Conservation (phyloP, 2,113 vertebrate species). For the Pelobates fuscus region DNA sequence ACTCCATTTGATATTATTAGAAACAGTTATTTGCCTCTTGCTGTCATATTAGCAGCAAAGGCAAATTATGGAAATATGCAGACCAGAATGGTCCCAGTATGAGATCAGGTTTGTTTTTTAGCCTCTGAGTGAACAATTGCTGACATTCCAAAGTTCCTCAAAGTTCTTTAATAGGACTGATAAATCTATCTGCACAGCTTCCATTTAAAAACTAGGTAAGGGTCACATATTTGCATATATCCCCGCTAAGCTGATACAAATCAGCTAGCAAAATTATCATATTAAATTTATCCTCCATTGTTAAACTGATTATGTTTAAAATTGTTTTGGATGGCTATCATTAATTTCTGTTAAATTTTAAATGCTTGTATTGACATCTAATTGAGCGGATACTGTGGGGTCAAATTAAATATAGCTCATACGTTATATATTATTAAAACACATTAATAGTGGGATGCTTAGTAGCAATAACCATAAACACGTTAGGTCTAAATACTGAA, state of each 20-base stretch:
- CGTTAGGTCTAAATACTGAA: not conserved
- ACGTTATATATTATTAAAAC: slow-evolving; percentile 82
- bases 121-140: slow-evolving; percentile 89
- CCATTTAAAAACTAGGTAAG: slow-evolving; percentile 94
- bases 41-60: slow-evolving; percentile 95
- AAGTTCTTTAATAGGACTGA: slow-evolving; percentile 96
- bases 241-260: slow-evolving; percentile 91
- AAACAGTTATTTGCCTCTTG: slow-evolving; percentile 97
- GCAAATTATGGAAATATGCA: slow-evolving; percentile 96
- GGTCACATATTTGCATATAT: slow-evolving; percentile 97
- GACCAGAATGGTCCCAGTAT: slow-evolving; percentile 91
- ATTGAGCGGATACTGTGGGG: slow-evolving; percentile 84
- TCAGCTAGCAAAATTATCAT: slow-evolving; percentile 98
- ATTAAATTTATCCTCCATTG: slow-evolving; percentile 99
- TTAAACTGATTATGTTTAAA: slow-evolving; percentile 99
- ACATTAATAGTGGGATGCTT: slow-evolving; percentile 70
- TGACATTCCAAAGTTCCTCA: slow-evolving; percentile 94
- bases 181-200: slow-evolving; percentile 89
- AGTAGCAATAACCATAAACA: not conserved
- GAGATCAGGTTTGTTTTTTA: slow-evolving; percentile 88
- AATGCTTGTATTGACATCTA: slow-evolving; percentile 93
- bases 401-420: slow-evolving; percentile 91
- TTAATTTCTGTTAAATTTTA: slow-evolving; percentile 98
- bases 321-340: slow-evolving; percentile 99
- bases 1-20: slow-evolving; percentile 97